Conservation (phyloP, 2,888 invertebrate genomes). For the Nasonovia ribisnigri region DNA sequence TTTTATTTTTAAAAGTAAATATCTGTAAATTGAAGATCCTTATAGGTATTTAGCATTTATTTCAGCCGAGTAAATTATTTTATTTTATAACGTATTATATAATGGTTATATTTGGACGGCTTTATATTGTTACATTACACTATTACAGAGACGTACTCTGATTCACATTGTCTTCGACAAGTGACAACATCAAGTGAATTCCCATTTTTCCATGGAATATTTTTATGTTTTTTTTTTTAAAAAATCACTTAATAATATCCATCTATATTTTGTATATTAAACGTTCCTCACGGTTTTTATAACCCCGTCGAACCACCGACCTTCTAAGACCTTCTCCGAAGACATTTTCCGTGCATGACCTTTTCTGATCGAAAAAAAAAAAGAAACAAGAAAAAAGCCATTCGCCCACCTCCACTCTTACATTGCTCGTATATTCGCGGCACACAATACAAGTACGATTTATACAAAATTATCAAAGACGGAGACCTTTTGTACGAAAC, state of each 20-base stretch:
- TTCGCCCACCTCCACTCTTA: not conserved
- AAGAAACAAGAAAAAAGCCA: not conserved
- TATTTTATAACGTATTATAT: too few relatives aligned
- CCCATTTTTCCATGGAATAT: too few relatives aligned
- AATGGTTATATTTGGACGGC: too few relatives aligned
- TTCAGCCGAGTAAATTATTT: too few relatives aligned
- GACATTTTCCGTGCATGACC: conserved; percentile 48
- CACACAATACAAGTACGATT: not conserved
- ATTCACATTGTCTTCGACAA: not conserved
- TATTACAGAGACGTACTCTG: not conserved
- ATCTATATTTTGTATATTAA: not conserved
- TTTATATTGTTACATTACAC: too few relatives aligned
- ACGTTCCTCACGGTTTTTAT: not conserved
- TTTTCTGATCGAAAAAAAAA: conserved; percentile 28
- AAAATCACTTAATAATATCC: not conserved
- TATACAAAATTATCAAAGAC: conserved; percentile 17
- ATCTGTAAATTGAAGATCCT: too few relatives aligned
- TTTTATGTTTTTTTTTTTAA: not conserved
- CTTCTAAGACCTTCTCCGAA: conserved; percentile 46
- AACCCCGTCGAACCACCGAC: not conserved
- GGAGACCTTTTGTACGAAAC: conserved; percentile 22
- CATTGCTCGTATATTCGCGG: not conserved
- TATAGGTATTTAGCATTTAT: too few relatives aligned
- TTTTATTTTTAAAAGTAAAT: too few relatives aligned
- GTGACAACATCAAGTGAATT: not conserved